These are phyloP conservation scores for Capreolus pygargus DNA, from an alignment of 2,113 vertebrate genomes.

Conservation along the genomic window DNA sequence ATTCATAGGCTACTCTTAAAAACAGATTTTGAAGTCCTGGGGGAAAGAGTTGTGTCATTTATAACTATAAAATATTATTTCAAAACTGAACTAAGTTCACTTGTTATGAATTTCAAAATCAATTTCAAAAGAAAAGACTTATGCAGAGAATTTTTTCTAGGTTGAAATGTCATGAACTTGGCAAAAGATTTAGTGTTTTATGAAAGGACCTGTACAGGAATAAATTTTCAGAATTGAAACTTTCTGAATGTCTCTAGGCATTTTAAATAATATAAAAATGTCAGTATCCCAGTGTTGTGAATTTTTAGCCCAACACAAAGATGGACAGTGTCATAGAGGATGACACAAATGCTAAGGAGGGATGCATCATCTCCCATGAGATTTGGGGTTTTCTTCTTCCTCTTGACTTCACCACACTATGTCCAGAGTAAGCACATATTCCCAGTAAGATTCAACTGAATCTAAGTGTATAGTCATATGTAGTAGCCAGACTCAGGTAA, in stretches of 20 bases:
- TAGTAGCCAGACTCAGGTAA: not conserved
- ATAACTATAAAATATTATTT: slow-evolving; percentile 27
- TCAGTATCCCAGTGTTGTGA: not conserved
- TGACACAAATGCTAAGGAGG: not conserved
- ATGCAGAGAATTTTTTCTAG: not conserved
- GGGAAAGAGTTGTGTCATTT: not conserved
- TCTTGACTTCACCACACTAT: not conserved
- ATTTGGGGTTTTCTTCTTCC: not conserved
- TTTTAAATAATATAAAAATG: slow-evolving; percentile 31
- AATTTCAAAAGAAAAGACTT: slow-evolving; percentile 27
- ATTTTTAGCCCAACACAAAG: not conserved
- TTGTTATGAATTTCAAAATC: slow-evolving; percentile 49
- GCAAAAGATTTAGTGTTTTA: slow-evolving; percentile 9
- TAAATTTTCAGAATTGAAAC: slow-evolving; percentile 23
- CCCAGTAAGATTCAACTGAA: not conserved
- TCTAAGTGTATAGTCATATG: not conserved
- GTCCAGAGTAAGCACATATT: not conserved
- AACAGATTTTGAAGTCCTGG: not conserved
- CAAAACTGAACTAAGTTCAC: not conserved
- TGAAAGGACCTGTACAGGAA: slow-evolving; percentile 14
- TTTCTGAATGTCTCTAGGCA: not conserved
- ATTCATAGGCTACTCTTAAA: not conserved
- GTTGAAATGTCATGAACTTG: slow-evolving; percentile 39
- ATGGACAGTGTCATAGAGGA: not conserved
- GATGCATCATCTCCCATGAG: not conserved